phyloP scores from a whole-genome alignment of 1,140 invertebrate genomes.

The Camponotus floridanus region DNA sequence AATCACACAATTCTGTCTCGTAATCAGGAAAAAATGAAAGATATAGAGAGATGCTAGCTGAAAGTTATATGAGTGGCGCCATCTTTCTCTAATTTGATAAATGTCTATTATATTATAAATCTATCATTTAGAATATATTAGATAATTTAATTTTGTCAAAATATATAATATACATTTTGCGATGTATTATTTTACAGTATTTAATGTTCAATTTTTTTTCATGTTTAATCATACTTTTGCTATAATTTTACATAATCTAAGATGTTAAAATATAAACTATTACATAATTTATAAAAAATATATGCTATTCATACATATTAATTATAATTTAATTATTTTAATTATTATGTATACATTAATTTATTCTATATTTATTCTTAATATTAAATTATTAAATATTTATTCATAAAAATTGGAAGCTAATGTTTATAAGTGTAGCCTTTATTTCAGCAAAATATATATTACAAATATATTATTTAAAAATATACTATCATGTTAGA shows the following conservation, averaged over 20 bases:
- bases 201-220: neutral
- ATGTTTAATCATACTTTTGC: neutral
- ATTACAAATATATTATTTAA: neutral
- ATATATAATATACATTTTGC: neutral
- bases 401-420: neutral
- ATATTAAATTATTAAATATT: neutral
- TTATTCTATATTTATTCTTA: neutral
- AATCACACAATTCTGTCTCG: neutral
- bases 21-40: neutral
- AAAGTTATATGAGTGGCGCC: conserved; percentile 35
- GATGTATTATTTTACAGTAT: neutral
- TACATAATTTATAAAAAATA: neutral
- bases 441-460: neutral
- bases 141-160: neutral
- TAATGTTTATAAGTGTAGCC: neutral
- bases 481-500: neutral
- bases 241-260: neutral
- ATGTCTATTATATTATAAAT: neutral
- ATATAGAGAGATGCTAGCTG: neutral
- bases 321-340: neutral
- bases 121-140: conserved; percentile 26
- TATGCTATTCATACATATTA: neutral
- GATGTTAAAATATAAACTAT: neutral
- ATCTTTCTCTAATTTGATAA: conserved; percentile 41
- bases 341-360: neutral